Base-by-base conservation (phyloP, 2,888 invertebrate genomes). In the Capitulum mitella region DNA sequence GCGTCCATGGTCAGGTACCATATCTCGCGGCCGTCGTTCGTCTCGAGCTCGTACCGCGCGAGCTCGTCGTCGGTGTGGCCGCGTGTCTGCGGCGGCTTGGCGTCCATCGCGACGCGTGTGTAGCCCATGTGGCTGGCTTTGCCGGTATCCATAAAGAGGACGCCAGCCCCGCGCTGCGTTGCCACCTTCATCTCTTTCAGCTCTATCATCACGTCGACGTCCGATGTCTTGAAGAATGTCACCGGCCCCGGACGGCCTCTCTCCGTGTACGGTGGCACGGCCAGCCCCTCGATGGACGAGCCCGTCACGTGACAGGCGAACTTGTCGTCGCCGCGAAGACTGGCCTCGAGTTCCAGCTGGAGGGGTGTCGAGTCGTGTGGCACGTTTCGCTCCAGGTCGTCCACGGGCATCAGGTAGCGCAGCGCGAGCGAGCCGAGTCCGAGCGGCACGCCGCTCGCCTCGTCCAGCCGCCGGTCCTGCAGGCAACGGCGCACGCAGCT, bases 261-360 rank as follows among this genome's bases (percentile, higher is more conserved):
- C 40, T 37, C 37, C 70, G 40, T 40, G 70, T 29, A 70, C 6
- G 70, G 70, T 1, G 70, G 70, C 40, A 70, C 70, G 26, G 37
- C 37, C 26, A 70, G 70, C 26, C 70, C 37, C 70, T 70, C 70
- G 8, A 70, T 40, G 6, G 70, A 70, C 70, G 70, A 70, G 37
- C 70, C 70, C 37, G 70, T 70, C 26, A 70, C 70, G 70, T 40
- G 70, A 34, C 64, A 64, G 32, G 19, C 64, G 34, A 34, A 5
- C 32, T 29, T 6, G n/a, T 10, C 29, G 1, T 5, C 12, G 43
- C 12, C 43, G 43, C 6, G 43, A 10, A 10, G 29, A 1, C 10
- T 26, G 32, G 32, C 61, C 32, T 32, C 32, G 10, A 12, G 10
- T 3, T 29, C 14, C 32, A 10, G 29, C 32, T 14, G 29, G 1